Conservation (phyloP, 2,888 invertebrate species). For the Pediacus dermestoides region DNA sequence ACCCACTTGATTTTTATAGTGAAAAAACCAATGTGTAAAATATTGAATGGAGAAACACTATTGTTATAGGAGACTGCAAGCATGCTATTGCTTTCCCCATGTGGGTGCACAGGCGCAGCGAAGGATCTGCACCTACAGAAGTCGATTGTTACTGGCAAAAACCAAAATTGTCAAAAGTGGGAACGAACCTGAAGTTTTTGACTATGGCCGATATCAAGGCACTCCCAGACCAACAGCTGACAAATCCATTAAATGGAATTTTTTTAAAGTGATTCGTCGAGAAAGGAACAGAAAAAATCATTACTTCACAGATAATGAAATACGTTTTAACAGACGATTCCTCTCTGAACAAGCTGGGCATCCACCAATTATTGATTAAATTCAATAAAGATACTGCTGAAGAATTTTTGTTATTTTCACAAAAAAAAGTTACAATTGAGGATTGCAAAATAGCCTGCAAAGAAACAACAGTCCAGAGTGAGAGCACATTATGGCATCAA, state of each 20-base stretch:
- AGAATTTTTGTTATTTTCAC: neutral
- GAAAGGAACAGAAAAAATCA: neutral
- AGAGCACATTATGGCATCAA: conserved; percentile 1
- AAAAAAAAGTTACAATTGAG: neutral
- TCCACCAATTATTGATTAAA: neutral
- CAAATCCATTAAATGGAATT: conserved; percentile 3
- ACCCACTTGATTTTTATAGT: too few relatives aligned
- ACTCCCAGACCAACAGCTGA: neutral
- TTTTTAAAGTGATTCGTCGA: conserved; percentile 1
- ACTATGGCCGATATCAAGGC: neutral
- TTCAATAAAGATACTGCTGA: neutral
- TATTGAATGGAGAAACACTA: too few relatives aligned
- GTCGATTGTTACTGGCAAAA: conserved; percentile 16
- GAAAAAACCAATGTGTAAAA: too few relatives aligned
- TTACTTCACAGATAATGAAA: conserved; percentile 1
- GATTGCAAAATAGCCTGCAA: conserved; percentile 2
- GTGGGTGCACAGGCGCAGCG: conserved; percentile 18
- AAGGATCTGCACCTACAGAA: conserved; percentile 17
- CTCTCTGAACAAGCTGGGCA: neutral
- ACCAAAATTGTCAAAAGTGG: conserved; percentile 17
- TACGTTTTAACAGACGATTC: neutral
- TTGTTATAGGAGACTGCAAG: conserved; percentile 26
- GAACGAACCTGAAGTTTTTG: conserved; percentile 6
- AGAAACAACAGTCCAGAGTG: neutral
- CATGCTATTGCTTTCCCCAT: conserved; percentile 22